These are phyloP conservation scores for Lepidothrix coronata DNA, from an alignment of 2,113 vertebrate species.

Conservation along the genomic window DNA sequence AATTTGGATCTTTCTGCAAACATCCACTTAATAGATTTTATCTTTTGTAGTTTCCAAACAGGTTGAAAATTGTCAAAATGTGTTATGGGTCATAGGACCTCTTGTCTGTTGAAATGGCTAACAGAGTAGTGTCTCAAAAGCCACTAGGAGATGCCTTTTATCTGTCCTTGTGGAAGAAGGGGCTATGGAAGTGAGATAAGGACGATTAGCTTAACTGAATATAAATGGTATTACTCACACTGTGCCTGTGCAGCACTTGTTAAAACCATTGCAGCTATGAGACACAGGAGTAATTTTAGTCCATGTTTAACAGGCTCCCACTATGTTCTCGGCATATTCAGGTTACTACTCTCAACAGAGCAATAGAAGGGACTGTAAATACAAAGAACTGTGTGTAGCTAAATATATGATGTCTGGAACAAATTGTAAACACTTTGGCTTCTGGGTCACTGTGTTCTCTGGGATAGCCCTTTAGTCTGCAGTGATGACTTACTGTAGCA, in stretches of 20 bases:
- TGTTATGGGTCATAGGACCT: background rate
- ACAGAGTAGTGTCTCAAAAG: background rate
- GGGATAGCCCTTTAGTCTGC: background rate
- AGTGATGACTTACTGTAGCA: background rate
- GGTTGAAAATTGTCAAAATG: background rate
- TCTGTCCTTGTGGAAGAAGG: background rate
- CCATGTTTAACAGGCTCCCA: background rate
- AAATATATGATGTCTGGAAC: conserved; percentile 1
- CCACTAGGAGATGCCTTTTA: background rate
- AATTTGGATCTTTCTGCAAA: background rate
- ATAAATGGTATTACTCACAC: background rate
- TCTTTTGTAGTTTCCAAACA: background rate
- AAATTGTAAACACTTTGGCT: background rate
- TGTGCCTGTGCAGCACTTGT: background rate
- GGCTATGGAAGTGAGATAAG: background rate
- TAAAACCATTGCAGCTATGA: background rate
- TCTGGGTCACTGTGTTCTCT: background rate
- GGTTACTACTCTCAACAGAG: conserved; percentile 15
- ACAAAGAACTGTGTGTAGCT: background rate
- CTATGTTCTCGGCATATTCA: background rate
- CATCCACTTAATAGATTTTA: background rate
- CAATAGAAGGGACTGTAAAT: conserved; percentile 10
- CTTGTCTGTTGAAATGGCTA: background rate
- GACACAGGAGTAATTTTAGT: background rate
- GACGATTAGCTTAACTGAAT: conserved; percentile 19